Base-by-base conservation (phyloP, 1,140 invertebrate genomes). In the Brachionus koreanus region DNA sequence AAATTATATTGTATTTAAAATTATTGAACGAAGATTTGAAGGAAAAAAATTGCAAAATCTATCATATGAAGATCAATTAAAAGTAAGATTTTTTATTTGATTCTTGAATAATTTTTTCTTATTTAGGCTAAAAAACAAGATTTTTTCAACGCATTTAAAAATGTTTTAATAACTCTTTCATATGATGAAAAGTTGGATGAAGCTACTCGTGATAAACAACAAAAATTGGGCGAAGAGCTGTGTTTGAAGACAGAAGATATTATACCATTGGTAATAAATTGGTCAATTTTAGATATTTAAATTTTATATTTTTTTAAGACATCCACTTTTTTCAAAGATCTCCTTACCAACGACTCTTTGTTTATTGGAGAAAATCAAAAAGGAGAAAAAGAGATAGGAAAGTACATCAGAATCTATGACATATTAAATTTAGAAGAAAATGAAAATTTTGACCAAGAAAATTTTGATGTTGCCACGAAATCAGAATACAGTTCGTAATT, bases 111-210 rank as follows among this genome's bases (percentile, higher is more conserved):
- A 25, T 12, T n/a, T 74, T 46, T 72, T 46, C n/a, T 29, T 46
- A 46, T 25, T 29, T 42, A 79, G 76, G 7, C 61, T n/a, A 79
- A 79, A 79, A 57, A 79, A 61, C 7, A 23, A 12, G 76, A 79
- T 37, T 79, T 79, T 79, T 10, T 37, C 7, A 42, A 57, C 16
- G 35, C 76, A 13, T 79, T 79, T 25, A 57, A 61, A 65, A 79
- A 79, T 35, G 76, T 79, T 9, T 35, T 79, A 10, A 79, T 79
- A 19, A 79, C 76, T 39, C 57, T 79, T 25, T 35, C 13, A 12
- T 79, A 79, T 43, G 76, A 79, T 35, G 76, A 79, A 79, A 79
- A 79, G 35, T 42, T 79, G 37, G 52, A 79, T 25, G 76, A 79
- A 6, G 13, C 6, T 42, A 33, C 35, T 19, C 29, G 46, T 5